Evolutionary conservation across 2,113 vertebrate genomes (phyloP), one percentile per base, ranked within the genome.

Genomic region (Rhadina sibilatrix): DNA sequence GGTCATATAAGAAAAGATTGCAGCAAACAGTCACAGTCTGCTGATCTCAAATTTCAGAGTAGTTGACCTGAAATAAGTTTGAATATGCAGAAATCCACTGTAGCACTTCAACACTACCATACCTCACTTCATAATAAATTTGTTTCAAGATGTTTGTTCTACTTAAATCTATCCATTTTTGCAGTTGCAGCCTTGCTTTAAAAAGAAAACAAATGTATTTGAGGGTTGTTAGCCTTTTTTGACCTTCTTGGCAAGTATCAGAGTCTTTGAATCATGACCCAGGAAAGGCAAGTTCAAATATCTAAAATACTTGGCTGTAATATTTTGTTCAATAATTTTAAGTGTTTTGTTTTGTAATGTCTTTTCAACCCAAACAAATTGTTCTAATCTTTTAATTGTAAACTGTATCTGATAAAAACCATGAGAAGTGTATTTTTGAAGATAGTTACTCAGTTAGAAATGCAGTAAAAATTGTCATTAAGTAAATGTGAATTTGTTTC

Each of bases 111-210:
- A 85, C 81, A 95, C 91, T 77, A 96, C 89, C 96, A 96, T 98
- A 98, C 98, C 98, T 98, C 98, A 97, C 96, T 94, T 97, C 96
- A 95, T 93, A 88, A 96, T 92, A 68, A 92, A 71, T 93, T 83
- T 97, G 57, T 91, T 87, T 77, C n/a, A 76, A 74, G 70, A 77
- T 77, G 24, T 92, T 91, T 89, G 12, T 97, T 96, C 91, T 85
- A 69, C 53, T 85, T 75, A 87, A 74, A 47, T 96, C 69, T 94
- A 33, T 74, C 65, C 56, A 57, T 92, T 97, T 97, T 97, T 97
- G 93, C 91, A 96, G 95, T 84, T 95, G 81, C 80, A 97, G 90
- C 95, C 92, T 92, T 84, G 70, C 87, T 98, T 97, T 94, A 94
- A 96, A 94, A 96, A 49, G 24, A 57, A 10, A 40, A 20, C 23